Base-by-base conservation (phyloP, 2,797 vertebrate species). In the Gouania willdenowi region DNA sequence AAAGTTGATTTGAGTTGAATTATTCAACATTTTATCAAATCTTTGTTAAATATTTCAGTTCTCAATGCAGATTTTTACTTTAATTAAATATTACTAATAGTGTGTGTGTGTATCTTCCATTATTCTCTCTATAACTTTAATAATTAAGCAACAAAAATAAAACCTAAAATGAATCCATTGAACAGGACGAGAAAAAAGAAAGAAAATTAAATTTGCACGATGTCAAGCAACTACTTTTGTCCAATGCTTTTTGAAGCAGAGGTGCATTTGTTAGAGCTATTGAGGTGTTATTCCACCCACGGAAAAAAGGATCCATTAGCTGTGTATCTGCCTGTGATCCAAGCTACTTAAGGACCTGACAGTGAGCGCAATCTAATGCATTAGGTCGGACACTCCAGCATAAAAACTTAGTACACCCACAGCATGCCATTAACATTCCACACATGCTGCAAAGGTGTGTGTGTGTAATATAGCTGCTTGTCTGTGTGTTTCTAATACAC, bases 301-400 rank as follows among this genome's bases (percentile, higher is more conserved):
- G 12, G 41, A 79, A 50, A 76, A 61, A 71, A 58, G 71, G 66
- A 77, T 78, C 80, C 83, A 86, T 86, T 86, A 86, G 80, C 81
- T 72, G 75, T 75, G 75, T 77, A 71, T 78, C 81, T 79, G 65
- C 63, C 59, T 79, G 55, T 83, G 78, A 82, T 81, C 75, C 75
- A 42, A 62, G 74, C 72, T 81, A 82, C 81, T 84, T 81, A 86
- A 86, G 82, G 78, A 83, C 75, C 83, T 69, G 75, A 78, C 81
- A 75, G 73, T 70, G 68, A 81, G 70, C 81, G 83, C 68, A 75
- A 71, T 81, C 66, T 83, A 83, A 84, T 84, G 77, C 75, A 82
- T 84, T 77, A 79, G 81, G 81, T 82, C 83, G 79, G 68, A 72
- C 71, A 70, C 82, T 82, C 54, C 74, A 81, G 61, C 48, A 57